Evolutionary conservation across 2,113 vertebrate genomes (phyloP), one percentile per base, ranked within the genome.

Genomic region (Albula glossodonta): DNA sequence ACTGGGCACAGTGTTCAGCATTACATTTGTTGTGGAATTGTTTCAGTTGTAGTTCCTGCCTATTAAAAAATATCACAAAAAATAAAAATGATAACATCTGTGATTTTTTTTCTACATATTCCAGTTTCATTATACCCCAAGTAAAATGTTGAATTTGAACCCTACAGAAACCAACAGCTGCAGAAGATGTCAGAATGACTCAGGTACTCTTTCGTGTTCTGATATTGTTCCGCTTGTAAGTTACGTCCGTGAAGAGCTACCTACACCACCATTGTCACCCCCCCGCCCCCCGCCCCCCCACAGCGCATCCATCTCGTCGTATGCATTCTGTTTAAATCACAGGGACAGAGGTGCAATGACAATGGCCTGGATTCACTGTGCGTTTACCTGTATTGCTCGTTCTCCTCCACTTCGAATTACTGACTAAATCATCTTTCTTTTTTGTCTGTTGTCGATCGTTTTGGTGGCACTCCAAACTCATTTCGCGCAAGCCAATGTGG

Each of bases 101-200:
- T 41, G 31, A 41, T 41, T 41, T 41, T 41, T 41, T 41, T 74
- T n/a, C n/a, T 74, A 1, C 70, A 74, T 74, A 22, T 31, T 74
- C 85, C 22, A 22, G 22, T 81, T 81, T 15, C 85, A 25, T 74
- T 92, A 86, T 87, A 85, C 70, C n/a, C n/a, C 25, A 1, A 74
- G 70, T 74, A 31, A 74, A 96, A 93, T 95, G 94, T 96, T 94
- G 88, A 95, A 95, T 95, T 96, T 96, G 93, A 96, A 96, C 95
- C 95, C 95, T 93, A 96, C 95, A 96, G 95, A 96, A 95, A 96
- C 95, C 95, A 95, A 90, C 95, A 96, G 93, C 95, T 96, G 95
- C 95, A 96, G 95, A 95, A 95, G 95, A 95, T 96, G 95, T 96
- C 95, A 96, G 93, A 96, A 93, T 96, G 95, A 96, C 92, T 94